Evolutionary conservation across 1,140 invertebrate species (phyloP).

Genomic region (Ctenoplectra terminalis): DNA sequence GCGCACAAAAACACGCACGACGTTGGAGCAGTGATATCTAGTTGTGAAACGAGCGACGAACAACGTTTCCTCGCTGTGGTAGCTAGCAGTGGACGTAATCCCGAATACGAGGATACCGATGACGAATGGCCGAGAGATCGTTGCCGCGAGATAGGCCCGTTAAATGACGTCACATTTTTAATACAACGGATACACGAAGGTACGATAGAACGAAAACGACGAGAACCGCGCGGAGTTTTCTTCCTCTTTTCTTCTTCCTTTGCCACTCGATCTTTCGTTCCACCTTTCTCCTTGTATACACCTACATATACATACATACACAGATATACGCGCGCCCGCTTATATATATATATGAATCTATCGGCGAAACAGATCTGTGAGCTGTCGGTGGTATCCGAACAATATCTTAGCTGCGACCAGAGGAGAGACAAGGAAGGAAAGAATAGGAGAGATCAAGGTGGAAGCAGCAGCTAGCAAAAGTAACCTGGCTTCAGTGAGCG

Average conservation of each 20-base stretch:
- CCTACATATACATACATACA: too few relatives aligned
- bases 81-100: conserved; percentile 56
- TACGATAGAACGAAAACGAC: conserved; percentile 56
- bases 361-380: conserved; percentile 75
- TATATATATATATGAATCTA: conserved; percentile 52
- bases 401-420: conserved; percentile 71
- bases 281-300: conserved; percentile 58
- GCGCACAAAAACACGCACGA: conserved; percentile 28
- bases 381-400: conserved; percentile 75
- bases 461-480: conserved; percentile 41
- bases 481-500: conserved; percentile 71
- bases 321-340: too few relatives aligned
- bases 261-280: conserved; percentile 55
- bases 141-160: conserved; percentile 67
- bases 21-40: conserved; percentile 23
- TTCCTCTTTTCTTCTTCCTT: conserved; percentile 30
- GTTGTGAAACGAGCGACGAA: conserved; percentile 24
- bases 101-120: conserved; percentile 70
- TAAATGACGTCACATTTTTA: conserved; percentile 77
- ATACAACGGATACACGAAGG: conserved; percentile 60
- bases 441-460: neutral
- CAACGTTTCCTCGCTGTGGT: conserved; percentile 42
- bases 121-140: conserved; percentile 71
- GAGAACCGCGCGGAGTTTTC: neutral
- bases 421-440: conserved; percentile 33